Evolutionary conservation across 2,888 invertebrate genomes (phyloP), one percentile per base, ranked within the genome.

Genomic region (Theodoxus fluviatilis): DNA sequence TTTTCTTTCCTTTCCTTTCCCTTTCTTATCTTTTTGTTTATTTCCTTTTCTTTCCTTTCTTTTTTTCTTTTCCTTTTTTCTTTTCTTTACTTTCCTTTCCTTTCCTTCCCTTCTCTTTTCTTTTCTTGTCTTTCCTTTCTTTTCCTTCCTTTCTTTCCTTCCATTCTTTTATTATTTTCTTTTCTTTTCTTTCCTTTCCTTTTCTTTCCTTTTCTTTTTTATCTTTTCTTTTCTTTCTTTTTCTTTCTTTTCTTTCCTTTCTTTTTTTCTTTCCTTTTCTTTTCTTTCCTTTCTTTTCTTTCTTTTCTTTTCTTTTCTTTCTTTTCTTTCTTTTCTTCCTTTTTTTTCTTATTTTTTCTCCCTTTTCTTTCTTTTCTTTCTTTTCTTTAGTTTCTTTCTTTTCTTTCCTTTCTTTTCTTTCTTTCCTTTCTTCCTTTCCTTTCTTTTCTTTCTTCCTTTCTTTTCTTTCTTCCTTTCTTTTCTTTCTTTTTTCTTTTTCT

Each of bases 31-130:
- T 52, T n/a, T 52, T 6, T 52, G 52, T 63, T 38, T 33, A 18
- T 35, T 4, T 37, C 63, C 4, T 25, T 33, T 15, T 9, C 35
- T 33, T n/a, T 63, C 35, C 37, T 25, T 33, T 15, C 15, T 12
- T 35, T 28, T 55, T 28, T 68, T 28, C 38, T 28, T 33, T 35
- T 63, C 25, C 3, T 18, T 35, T n/a, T 33, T 25, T 18, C 35
- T 59, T 35, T 68, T 31, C 43, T 40, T 68, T 43, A 59, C 43
- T 59, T 31, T 59, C 61, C 61, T 4, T 59, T 40, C 61, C 31
- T 59, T 40, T 43, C 31, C 61, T 33, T 68, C n/a, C n/a, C n/a
- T n/a, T 59, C 33, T 43, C 43, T 59, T n/a, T 43, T 40, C 33
- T 35, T 61, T 40, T 43, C 0, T 61, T 43, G n/a, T 38, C 33